phyloP scores from a whole-genome alignment of 2,797 vertebrate species.

The Erpetoichthys calabaricus region DNA sequence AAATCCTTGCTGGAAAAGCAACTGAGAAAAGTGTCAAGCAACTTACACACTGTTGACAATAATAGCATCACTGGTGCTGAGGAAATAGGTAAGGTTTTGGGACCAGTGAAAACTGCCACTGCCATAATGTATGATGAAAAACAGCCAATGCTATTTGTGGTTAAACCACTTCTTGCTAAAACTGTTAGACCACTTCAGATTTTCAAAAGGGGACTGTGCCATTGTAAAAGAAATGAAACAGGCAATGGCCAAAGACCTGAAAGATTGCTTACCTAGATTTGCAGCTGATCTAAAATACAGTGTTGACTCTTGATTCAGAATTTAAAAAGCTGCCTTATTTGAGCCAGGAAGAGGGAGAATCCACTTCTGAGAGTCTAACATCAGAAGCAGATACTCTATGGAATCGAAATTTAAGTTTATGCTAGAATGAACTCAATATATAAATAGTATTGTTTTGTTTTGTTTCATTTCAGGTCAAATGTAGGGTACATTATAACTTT shows the following conservation, averaged over 20 bases:
- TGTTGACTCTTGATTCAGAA: constrained; percentile 10
- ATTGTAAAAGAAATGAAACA: constrained; percentile 16
- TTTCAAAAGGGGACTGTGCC: constrained; percentile 7
- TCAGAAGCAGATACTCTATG: too few relatives aligned
- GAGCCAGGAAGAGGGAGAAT: not conserved
- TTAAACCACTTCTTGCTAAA: constrained; percentile 16
- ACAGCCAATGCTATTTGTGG: constrained; percentile 10
- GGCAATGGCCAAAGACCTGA: constrained; percentile 10
- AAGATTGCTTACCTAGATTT: constrained; percentile 7
- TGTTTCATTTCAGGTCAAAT: too few relatives aligned
- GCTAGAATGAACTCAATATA: too few relatives aligned
- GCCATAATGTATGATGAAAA: constrained; percentile 13
- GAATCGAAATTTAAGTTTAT: too few relatives aligned
- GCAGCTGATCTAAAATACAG: constrained; percentile 9
- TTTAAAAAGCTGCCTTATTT: constrained; percentile 17
- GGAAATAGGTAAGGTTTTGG: constrained; percentile 16
- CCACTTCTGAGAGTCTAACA: too few relatives aligned
- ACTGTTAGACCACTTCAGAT: constrained; percentile 13
- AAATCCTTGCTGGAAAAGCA: constrained; percentile 12
- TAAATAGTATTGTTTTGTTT: too few relatives aligned
- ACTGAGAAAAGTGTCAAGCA: constrained; percentile 8
- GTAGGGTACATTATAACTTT: too few relatives aligned
- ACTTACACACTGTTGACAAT: constrained; percentile 8
- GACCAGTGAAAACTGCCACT: constrained; percentile 17
- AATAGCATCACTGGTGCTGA: constrained; percentile 14